phyloP scores from a whole-genome alignment of 2,888 invertebrate genomes.

The Lochmaea crataegi region DNA sequence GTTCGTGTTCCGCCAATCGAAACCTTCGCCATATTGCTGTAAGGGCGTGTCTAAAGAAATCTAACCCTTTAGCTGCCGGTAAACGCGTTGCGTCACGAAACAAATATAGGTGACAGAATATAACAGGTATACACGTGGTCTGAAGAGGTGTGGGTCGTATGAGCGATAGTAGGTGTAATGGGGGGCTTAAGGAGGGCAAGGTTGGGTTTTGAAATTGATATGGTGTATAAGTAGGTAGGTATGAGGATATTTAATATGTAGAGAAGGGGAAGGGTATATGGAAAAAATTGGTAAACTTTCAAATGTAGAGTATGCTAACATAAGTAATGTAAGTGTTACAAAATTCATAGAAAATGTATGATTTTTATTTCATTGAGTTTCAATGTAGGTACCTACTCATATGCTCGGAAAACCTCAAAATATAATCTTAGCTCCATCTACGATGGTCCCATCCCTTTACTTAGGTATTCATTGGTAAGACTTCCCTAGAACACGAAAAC shows the following conservation, averaged over 20 bases:
- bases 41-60: conserved; percentile 67
- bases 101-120: conserved; percentile 39
- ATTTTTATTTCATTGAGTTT: too few species aligned
- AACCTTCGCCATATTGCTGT: conserved; percentile 75
- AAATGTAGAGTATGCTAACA: background rate
- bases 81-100: conserved; percentile 55
- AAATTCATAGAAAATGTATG: background rate
- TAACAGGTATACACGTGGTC: conserved; percentile 50
- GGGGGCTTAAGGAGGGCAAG: conserved; percentile 16
- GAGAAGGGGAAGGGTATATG: conserved; percentile 1
- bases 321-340: background rate
- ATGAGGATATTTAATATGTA: background rate
- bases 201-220: conserved; percentile 19
- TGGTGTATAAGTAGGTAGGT: conserved; percentile 17
- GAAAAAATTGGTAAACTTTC: background rate
- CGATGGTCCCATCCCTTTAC: too few species aligned
- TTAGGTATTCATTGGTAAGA: background rate
- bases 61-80: conserved; percentile 58
- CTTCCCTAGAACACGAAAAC: too few species aligned
- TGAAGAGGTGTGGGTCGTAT: conserved; percentile 32
- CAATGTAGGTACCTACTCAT: too few species aligned
- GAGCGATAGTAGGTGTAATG: conserved; percentile 19
- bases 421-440: too few species aligned
- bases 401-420: too few species aligned
- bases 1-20: conserved; percentile 70